Conservation (phyloP, 2,888 invertebrate species). For the Aphodius granarius region DNA sequence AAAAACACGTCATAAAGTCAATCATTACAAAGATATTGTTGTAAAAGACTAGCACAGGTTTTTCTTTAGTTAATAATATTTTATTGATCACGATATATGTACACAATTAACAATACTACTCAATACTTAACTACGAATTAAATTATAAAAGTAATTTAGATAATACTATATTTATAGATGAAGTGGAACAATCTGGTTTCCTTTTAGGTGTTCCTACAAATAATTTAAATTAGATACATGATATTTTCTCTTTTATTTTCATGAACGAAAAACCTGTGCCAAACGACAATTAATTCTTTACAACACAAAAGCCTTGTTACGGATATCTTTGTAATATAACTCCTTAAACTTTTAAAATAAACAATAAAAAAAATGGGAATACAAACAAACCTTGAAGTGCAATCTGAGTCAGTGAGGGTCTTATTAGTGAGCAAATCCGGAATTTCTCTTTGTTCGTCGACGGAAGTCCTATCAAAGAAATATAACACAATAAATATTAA, state of each 20-base stretch:
- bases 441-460: neutral
- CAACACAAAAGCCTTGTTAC: neutral
- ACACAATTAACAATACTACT: too few relatives aligned
- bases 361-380: too few relatives aligned
- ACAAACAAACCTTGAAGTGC: neutral
- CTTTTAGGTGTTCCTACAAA: neutral
- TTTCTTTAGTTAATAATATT: neutral
- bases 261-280: neutral
- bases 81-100: too few relatives aligned
- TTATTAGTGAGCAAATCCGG: neutral
- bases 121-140: too few relatives aligned
- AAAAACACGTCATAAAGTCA: neutral
- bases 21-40: neutral
- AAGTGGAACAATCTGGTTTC: neutral
- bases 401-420: neutral
- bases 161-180: neutral
- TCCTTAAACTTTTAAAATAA: neutral
- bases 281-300: neutral
- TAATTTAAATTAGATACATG: neutral
- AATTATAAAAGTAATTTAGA: too few relatives aligned
- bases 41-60: neutral
- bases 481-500: neutral
- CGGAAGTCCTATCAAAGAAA: neutral
- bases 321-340: neutral
- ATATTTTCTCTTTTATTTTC: neutral